Base-by-base conservation (phyloP, 2,113 vertebrate genomes). In the Percopsis transmontana region DNA sequence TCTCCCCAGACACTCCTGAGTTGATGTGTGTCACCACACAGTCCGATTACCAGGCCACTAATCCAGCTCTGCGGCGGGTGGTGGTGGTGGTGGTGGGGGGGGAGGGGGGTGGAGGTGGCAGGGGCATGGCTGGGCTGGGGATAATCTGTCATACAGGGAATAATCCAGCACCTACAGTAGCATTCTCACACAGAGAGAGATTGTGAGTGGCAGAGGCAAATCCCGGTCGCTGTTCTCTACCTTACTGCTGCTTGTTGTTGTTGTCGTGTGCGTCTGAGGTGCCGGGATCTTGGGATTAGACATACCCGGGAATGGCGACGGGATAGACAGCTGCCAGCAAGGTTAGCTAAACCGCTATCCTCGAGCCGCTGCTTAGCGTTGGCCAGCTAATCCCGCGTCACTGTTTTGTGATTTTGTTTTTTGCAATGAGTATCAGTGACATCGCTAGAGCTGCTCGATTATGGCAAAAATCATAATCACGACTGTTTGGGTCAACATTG, bases 31-130 rank as follows among this genome's bases (percentile, higher is more conserved):
- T 85, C 86, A 84, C 77, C 66, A 72, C 68, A 66, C 70, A 71
- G 75, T 74, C 86, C 84, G 88, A 90, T 90, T 87, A 89, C 51
- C 79, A 53, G 69, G 58, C 53, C 73, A 79, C 53, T 89, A 87
- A 90, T 89, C 89, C 86, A 85, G 75, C 72, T 86, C 74, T 39
- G 13, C 27, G 56, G 72, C 72, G 74, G 68, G 66, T 57, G 68
- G 65, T 27, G 39, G 62, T 19, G 23, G 53, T 23, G 41, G 41
- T 13, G 11, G 19, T 12, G 48, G 24, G 53, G 19, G 23, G 23
- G 2, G 9, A 72, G 45, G 76, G 80, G 79, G 70, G 77, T 72
- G 82, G 79, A 81, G 78, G 14, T 23, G 53, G 53, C 12, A 5
- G 15, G 1, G 55, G 41, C 11, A 18, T 40, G 15, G 18, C 16